Evolutionary conservation across 2,888 invertebrate genomes (phyloP).

Genomic region (Nemurella pictetii): DNA sequence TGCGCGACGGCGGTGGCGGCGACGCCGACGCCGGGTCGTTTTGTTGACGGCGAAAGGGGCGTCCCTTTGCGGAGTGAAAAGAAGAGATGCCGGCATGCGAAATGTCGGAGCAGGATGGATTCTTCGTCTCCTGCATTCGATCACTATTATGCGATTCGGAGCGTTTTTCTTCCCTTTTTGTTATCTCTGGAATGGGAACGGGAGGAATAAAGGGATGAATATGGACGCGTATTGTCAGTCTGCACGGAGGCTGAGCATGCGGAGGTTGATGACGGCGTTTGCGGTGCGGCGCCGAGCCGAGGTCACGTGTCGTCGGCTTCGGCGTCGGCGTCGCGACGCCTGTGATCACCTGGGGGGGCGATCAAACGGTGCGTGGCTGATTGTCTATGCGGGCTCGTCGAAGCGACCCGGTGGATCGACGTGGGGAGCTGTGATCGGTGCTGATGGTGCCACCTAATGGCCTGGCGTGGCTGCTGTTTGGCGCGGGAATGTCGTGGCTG

Average conservation of each 20-base stretch:
- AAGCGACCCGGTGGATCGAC: not conserved
- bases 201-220: conserved; percentile 42
- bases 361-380: not conserved
- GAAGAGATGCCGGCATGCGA: conserved; percentile 29
- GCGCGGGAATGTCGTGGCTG: no score
- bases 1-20: conserved; percentile 34
- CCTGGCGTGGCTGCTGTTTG: not conserved
- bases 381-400: not conserved
- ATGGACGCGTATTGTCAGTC: conserved; percentile 42
- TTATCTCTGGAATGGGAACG: conserved; percentile 9
- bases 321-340: conserved; percentile 13
- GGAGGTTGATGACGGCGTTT: conserved; percentile 42
- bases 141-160: not conserved
- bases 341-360: not conserved
- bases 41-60: conserved; percentile 42
- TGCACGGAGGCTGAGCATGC: conserved; percentile 36
- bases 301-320: not conserved
- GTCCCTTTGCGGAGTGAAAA: not conserved
- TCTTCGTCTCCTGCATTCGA: not conserved
- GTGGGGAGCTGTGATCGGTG: not conserved
- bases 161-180: not conserved
- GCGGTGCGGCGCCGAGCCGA: conserved; percentile 1
- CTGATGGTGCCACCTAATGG: not conserved
- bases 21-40: conserved; percentile 41
- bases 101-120: not conserved